phyloP scores from a whole-genome alignment of 2,888 invertebrate species.

The Lissonota sp. region DNA sequence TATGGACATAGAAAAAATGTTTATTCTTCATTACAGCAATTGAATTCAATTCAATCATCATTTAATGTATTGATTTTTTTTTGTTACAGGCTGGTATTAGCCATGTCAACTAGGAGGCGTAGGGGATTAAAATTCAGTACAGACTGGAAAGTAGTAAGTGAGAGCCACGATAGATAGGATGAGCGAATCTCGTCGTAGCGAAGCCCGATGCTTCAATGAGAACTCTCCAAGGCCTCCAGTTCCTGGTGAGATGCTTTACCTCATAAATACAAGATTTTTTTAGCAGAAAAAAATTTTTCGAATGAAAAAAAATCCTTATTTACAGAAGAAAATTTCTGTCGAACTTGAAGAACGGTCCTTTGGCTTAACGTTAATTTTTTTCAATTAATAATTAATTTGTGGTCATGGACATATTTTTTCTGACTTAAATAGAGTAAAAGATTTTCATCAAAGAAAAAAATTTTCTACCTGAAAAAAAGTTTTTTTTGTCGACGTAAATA shows the following conservation, averaged over 20 bases:
- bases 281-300: background rate
- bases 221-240: conserved; percentile 94
- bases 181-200: conserved; percentile 82
- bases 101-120: conserved; percentile 83
- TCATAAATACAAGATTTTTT: background rate
- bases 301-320: conserved; percentile 16
- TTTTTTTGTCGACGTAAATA: too few relatives aligned
- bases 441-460: background rate
- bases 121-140: conserved; percentile 81
- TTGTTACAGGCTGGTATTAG: conserved; percentile 81
- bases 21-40: too few relatives aligned
- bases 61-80: conserved; percentile 29
- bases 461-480: too few relatives aligned
- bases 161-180: conserved; percentile 83
- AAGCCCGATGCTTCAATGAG: conserved; percentile 85
- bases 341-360: too few relatives aligned
- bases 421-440: too few relatives aligned
- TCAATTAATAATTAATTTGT: too few relatives aligned
- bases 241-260: conserved; percentile 87
- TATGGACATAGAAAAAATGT: too few relatives aligned
- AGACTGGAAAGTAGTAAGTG: conserved; percentile 81
- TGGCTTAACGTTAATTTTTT: too few relatives aligned
- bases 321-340: too few relatives aligned
- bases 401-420: too few relatives aligned
- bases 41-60: too few relatives aligned